phyloP scores from a whole-genome alignment of 2,113 vertebrate species.

The Mirza zaza region DNA sequence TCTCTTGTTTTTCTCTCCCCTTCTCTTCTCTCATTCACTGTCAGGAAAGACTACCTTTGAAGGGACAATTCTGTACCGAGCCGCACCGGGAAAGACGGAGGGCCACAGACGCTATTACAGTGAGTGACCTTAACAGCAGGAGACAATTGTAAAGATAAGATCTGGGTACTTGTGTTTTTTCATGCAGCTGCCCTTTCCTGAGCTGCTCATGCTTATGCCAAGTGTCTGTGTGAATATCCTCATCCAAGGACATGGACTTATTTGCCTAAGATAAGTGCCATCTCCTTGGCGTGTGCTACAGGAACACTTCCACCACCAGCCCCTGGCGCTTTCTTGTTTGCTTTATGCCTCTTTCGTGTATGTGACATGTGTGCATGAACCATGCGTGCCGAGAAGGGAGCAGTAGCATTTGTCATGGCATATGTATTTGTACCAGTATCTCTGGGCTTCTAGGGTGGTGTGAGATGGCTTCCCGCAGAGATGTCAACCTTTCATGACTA shows the following conservation, averaged over 20 bases:
- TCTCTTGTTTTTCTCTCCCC: slow-evolving; percentile 78
- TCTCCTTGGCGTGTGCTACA: slow-evolving; percentile 69
- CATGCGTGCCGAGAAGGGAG: slow-evolving; percentile 6
- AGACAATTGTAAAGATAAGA: slow-evolving; percentile 77
- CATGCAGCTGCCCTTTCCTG: slow-evolving; percentile 78
- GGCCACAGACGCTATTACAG: slow-evolving; percentile 91
- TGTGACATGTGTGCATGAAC: slow-evolving; percentile 73
- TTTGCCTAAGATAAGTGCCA: slow-evolving; percentile 79
- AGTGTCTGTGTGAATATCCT: slow-evolving; percentile 70
- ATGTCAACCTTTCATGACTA: background rate
- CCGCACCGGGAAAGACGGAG: slow-evolving; percentile 87
- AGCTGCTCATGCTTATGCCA: slow-evolving; percentile 76
- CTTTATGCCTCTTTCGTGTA: slow-evolving; percentile 74
- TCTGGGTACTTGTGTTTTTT: slow-evolving; percentile 80
- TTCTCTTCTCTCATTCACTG: slow-evolving; percentile 86
- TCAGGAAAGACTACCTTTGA: slow-evolving; percentile 90
- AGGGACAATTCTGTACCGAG: slow-evolving; percentile 89
- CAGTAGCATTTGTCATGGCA: slow-evolving; percentile 35
- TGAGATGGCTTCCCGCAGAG: slow-evolving; percentile 47
- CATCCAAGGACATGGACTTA: slow-evolving; percentile 77
- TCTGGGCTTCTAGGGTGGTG: background rate
- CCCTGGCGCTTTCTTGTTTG: slow-evolving; percentile 59
- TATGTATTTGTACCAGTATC: slow-evolving; percentile 7
- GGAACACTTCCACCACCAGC: slow-evolving; percentile 61
- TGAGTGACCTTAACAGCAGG: slow-evolving; percentile 85